phyloP scores from a whole-genome alignment of 2,797 vertebrate genomes.

The Pangasius djambal region DNA sequence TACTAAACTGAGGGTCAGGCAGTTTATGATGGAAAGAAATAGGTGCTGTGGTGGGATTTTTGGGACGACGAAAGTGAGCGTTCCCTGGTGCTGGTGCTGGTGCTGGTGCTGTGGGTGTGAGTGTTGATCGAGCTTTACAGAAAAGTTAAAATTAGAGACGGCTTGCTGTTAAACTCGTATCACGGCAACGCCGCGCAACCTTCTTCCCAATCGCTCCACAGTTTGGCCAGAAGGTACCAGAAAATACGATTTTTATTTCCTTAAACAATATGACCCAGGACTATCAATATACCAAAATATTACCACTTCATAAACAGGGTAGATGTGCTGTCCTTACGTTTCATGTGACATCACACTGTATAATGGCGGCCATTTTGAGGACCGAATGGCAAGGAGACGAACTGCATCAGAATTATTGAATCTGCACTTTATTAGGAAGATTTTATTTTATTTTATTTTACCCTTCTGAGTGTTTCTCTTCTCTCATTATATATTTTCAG shows the following conservation, averaged over 20 bases:
- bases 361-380: neutral
- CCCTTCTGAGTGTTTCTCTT: too few relatives aligned
- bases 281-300: neutral
- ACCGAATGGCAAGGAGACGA: neutral
- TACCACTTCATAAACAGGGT: neutral
- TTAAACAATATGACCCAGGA: too few relatives aligned
- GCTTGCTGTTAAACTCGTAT: neutral
- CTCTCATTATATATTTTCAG: too few relatives aligned
- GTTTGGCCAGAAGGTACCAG: neutral
- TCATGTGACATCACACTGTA: neutral
- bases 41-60: constrained; percentile 23
- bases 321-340: neutral
- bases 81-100: neutral
- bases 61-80: neutral
- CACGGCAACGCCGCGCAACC: neutral
- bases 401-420: neutral
- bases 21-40: neutral
- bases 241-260: neutral
- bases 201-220: neutral
- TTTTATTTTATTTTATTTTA: too few relatives aligned
- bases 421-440: neutral
- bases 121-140: constrained; percentile 14
- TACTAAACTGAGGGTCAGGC: neutral
- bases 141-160: constrained; percentile 13
- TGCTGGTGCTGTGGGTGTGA: neutral